Conservation (phyloP, 2,888 invertebrate species). For the Linnaemya vulpina region DNA sequence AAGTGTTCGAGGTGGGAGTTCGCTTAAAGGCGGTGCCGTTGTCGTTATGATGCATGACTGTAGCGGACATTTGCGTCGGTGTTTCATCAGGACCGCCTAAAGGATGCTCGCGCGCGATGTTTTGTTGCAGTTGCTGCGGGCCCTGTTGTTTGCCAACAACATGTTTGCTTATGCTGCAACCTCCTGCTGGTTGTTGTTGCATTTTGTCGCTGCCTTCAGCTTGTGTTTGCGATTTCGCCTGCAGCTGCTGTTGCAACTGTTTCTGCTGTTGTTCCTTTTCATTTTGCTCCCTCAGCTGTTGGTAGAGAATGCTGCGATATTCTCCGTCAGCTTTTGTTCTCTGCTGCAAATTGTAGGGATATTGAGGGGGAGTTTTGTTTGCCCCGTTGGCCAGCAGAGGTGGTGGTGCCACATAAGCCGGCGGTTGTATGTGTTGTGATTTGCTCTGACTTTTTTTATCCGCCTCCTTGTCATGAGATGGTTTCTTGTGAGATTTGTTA, state of each 20-base stretch:
- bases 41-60: constrained; percentile 18
- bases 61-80: not conserved
- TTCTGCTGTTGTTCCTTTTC: constrained; percentile 69
- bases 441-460: constrained; percentile 61
- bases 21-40: constrained; percentile 19
- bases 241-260: constrained; percentile 60
- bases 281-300: constrained; percentile 74
- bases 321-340: constrained; percentile 79
- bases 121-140: constrained; percentile 37
- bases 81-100: constrained; percentile 72
- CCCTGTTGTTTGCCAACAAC: constrained; percentile 66
- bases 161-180: constrained; percentile 26
- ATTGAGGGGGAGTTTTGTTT: constrained; percentile 71
- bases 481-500: constrained; percentile 65
- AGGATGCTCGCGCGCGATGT: constrained; percentile 75
- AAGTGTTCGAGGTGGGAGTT: not conserved
- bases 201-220: constrained; percentile 63
- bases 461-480: constrained; percentile 56
- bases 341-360: constrained; percentile 75
- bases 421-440: constrained; percentile 67
- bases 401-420: constrained; percentile 73
- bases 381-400: constrained; percentile 54
- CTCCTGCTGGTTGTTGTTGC: constrained; percentile 58
- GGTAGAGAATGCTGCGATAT: constrained; percentile 73
- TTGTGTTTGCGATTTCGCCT: constrained; percentile 51